Evolutionary conservation across 2,888 invertebrate genomes (phyloP).

Genomic region (Melipona beecheii): DNA sequence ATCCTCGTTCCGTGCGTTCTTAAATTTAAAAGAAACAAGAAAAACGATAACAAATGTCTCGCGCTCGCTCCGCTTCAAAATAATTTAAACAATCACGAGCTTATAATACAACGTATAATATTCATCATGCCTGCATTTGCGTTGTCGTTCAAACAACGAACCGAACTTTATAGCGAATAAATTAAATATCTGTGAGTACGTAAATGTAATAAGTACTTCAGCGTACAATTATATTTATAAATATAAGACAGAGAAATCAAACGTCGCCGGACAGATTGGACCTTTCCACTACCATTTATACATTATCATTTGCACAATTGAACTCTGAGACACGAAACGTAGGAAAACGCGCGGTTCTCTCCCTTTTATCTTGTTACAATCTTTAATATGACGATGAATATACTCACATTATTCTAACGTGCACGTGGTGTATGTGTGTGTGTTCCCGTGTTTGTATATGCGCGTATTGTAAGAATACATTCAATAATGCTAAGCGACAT

Average conservation of each 20-base stretch:
- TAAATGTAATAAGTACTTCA: slow-evolving; percentile 37
- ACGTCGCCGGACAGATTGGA: slow-evolving; percentile 15
- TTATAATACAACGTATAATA: slow-evolving; percentile 42
- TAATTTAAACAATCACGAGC: slow-evolving; percentile 42
- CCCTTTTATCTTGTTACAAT: slow-evolving; percentile 30
- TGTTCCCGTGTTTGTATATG: neutral
- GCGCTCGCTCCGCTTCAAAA: neutral
- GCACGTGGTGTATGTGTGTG: slow-evolving; percentile 36
- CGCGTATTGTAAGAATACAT: slow-evolving; percentile 53
- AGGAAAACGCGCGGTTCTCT: slow-evolving; percentile 11
- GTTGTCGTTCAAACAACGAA: slow-evolving; percentile 19
- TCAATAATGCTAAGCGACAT: slow-evolving; percentile 60
- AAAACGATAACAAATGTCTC: neutral
- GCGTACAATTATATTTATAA: slow-evolving; percentile 45
- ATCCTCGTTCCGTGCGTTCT: neutral
- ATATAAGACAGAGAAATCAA: slow-evolving; percentile 38
- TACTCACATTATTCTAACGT: slow-evolving; percentile 58
- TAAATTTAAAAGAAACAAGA: neutral
- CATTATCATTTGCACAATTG: slow-evolving; percentile 2
- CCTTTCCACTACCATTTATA: slow-evolving; percentile 2
- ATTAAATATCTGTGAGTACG: slow-evolving; percentile 45
- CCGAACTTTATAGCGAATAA: slow-evolving; percentile 36
- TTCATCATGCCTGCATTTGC: slow-evolving; percentile 17
- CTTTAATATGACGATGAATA: slow-evolving; percentile 48
- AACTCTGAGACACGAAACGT: neutral